phyloP scores from a whole-genome alignment of 2,888 invertebrate species.

The Lepas anatifera region DNA sequence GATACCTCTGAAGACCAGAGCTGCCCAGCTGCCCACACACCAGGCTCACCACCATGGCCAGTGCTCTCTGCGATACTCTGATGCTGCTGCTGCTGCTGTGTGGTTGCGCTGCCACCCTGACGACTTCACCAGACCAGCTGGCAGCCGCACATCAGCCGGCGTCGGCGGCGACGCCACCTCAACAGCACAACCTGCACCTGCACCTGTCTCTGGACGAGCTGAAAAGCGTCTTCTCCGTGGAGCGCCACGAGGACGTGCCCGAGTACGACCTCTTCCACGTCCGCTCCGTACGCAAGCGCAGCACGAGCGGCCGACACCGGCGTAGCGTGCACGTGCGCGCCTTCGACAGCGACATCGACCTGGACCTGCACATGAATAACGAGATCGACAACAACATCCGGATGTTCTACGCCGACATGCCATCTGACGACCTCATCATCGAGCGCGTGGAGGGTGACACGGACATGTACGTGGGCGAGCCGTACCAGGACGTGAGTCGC shows the following conservation, averaged over 20 bases:
- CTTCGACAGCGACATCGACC: neutral
- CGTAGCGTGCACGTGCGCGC: neutral
- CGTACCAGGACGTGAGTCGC: neutral
- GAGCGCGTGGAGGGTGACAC: neutral
- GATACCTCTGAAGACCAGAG: too few species aligned
- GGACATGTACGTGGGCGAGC: neutral
- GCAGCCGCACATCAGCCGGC: too few species aligned
- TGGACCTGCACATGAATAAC: neutral
- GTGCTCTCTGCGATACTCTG: too few species aligned
- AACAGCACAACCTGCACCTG: neutral
- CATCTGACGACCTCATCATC: neutral
- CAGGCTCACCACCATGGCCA: too few species aligned
- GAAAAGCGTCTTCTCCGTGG: neutral
- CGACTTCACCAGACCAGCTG: too few species aligned
- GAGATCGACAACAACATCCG: neutral
- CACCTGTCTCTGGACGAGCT: neutral
- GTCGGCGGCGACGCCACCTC: neutral
- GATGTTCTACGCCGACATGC: neutral
- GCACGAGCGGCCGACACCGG: neutral
- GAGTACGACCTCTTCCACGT: neutral
- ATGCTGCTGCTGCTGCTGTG: too few species aligned
- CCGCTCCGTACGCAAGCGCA: neutral
- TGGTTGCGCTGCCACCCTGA: too few species aligned
- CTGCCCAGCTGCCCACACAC: too few species aligned
- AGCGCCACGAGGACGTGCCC: neutral